These are phyloP conservation scores for Hippopotamus amphibius DNA, from an alignment of 2,113 vertebrate species.

Conservation along the genomic window DNA sequence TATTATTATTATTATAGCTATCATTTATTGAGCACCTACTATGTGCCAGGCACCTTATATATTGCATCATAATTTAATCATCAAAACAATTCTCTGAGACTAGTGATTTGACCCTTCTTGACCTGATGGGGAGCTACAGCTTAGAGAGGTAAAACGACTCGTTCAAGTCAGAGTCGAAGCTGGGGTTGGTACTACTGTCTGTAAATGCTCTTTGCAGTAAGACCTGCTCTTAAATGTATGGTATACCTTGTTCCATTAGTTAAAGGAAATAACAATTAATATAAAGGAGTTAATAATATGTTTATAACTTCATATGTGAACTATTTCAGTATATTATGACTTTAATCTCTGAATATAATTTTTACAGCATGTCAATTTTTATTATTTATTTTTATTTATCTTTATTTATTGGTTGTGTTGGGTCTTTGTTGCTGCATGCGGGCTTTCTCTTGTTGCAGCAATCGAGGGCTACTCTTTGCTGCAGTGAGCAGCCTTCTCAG, in stretches of 20 bases:
- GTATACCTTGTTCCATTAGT: neutral
- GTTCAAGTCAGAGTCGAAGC: neutral
- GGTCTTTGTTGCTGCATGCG: too few species aligned
- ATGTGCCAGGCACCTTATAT: neutral
- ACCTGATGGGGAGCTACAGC: neutral
- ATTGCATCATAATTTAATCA: neutral
- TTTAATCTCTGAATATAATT: constrained; percentile 2
- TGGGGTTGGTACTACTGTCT: neutral
- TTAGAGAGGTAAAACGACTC: neutral
- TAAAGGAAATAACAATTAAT: neutral
- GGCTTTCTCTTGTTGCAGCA: too few species aligned
- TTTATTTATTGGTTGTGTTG: too few species aligned
- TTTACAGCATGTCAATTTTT: neutral
- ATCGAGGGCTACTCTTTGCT: too few species aligned
- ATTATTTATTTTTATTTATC: too few species aligned
- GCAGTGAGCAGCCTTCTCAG: too few species aligned
- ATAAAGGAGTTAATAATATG: neutral
- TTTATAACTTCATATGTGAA: constrained; percentile 20
- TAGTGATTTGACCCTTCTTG: neutral
- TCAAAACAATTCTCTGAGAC: neutral
- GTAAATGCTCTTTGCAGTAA: neutral
- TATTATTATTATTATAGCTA: neutral
- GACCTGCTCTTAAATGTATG: neutral
- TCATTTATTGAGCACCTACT: neutral
- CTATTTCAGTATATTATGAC: neutral